phyloP scores from a whole-genome alignment of 2,797 vertebrate species.

The Pseudochirops corinnae region DNA sequence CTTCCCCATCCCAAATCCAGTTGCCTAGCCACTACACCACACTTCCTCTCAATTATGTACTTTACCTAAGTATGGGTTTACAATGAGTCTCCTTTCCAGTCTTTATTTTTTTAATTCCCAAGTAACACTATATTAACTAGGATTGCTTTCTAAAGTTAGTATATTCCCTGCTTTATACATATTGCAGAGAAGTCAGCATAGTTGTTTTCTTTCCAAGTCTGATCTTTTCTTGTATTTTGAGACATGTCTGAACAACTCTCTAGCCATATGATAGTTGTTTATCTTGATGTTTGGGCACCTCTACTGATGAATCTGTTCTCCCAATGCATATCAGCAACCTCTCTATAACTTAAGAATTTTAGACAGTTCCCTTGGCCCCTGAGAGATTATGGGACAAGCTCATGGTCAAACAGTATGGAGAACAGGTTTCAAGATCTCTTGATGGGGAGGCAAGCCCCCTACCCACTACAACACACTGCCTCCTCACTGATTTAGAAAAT shows the following conservation, averaged over 20 bases:
- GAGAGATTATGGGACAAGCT: not conserved
- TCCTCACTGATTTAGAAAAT: slow-evolving; percentile 1
- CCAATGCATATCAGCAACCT: not conserved
- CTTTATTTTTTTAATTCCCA: not conserved
- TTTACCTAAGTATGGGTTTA: not conserved
- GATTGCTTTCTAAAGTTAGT: not conserved
- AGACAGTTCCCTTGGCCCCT: not conserved
- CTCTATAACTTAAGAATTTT: not conserved
- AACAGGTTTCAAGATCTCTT: not conserved
- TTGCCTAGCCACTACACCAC: not conserved
- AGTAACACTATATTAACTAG: not conserved
- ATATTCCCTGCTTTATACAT: not conserved
- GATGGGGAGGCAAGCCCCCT: not conserved
- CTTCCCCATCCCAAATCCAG: not conserved
- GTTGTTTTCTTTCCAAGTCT: not conserved
- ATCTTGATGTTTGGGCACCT: too few species aligned
- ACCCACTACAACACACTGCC: not conserved
- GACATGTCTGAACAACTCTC: not conserved
- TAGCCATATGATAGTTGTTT: too few species aligned
- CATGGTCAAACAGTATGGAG: not conserved
- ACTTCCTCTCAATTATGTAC: not conserved
- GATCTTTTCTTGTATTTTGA: not conserved
- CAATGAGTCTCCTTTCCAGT: not conserved
- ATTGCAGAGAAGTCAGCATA: not conserved
- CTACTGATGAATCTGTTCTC: not conserved